Evolutionary conservation across 2,797 vertebrate genomes (phyloP).

Genomic region (Acipenser transmontanus): DNA sequence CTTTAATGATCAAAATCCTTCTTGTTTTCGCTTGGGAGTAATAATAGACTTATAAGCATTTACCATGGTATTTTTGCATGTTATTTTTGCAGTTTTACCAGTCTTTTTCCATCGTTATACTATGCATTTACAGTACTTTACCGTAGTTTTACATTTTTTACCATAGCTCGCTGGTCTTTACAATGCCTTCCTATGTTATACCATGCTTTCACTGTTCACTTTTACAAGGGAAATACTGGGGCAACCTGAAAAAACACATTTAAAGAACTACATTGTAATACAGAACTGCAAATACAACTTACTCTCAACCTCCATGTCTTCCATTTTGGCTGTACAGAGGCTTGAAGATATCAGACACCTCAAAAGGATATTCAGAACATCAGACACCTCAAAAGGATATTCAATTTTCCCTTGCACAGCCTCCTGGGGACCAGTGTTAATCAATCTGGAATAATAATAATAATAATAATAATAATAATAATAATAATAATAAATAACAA

Average conservation of each 20-base stretch:
- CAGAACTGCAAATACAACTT: slow-evolving; percentile 26
- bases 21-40: no score
- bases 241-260: neutral
- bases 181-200: slow-evolving; percentile 6
- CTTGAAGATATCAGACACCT: slow-evolving; percentile 26
- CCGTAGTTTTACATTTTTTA: neutral
- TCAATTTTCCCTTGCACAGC: slow-evolving; percentile 19
- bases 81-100: no score
- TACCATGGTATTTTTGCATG: no score
- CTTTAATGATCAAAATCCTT: no score
- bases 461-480: neutral
- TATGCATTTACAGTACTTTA: no score
- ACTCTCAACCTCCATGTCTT: slow-evolving; percentile 65
- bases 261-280: neutral
- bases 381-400: slow-evolving; percentile 11
- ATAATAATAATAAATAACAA: neutral
- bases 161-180: slow-evolving; percentile 4
- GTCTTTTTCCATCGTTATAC: no score
- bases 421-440: slow-evolving; percentile 3
- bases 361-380: slow-evolving; percentile 35
- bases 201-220: slow-evolving; percentile 4
- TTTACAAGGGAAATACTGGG: neutral
- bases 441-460: slow-evolving; percentile 1
- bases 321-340: slow-evolving; percentile 46
- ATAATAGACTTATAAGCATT: no score